Base-by-base conservation (phyloP, 1,140 invertebrate species). In the Leptonema lineaticorne region DNA sequence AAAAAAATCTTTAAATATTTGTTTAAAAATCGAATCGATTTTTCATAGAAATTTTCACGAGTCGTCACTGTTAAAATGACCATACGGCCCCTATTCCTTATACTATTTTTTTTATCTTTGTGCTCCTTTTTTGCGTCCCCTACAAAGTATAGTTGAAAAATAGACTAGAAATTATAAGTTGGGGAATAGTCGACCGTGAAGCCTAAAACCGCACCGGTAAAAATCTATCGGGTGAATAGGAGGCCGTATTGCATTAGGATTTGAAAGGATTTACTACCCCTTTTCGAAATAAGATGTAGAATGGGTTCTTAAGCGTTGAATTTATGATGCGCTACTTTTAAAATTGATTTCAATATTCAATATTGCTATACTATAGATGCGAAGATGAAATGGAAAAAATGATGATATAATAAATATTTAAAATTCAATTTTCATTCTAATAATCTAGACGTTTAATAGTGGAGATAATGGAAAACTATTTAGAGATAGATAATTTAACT, bases 141-240 rank as follows among this genome's bases (percentile, higher is more conserved):
- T n/a, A n/a, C n/a, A n/a, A 6, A 5, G 57, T 28, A 59, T 59
- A 53, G 50, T 53, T 53, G 50, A 53, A 53, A 59, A 59, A 59
- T 33, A 59, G 30, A 59, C 11, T 59, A 16, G 30, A 37, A 59
- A 59, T 37, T 59, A 33, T 24, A 59, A 33, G 6, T 27, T 26
- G 50, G 50, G 50, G 57, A 9, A 59, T 28, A 37, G 24, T 59
- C 57, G 57, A 33, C 57, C 57, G 28, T 59, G 57, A 37, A 59
- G 24, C 28, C 28, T 59, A 33, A 37, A n/a, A 33, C 28, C 57
- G 57, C 57, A 53, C 27, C 57, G 57, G 28, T 59, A 30, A 59
- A 59, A 59, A 59, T 59, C 28, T 20, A 33, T 16, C 28, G 30
- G 57, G 57, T 59, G 30, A 33, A 59, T 14, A 20, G 48, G n/a